Evolutionary conservation across 2,113 vertebrate genomes (phyloP), one percentile per base, ranked within the genome.

Genomic region (Lathamus discolor): DNA sequence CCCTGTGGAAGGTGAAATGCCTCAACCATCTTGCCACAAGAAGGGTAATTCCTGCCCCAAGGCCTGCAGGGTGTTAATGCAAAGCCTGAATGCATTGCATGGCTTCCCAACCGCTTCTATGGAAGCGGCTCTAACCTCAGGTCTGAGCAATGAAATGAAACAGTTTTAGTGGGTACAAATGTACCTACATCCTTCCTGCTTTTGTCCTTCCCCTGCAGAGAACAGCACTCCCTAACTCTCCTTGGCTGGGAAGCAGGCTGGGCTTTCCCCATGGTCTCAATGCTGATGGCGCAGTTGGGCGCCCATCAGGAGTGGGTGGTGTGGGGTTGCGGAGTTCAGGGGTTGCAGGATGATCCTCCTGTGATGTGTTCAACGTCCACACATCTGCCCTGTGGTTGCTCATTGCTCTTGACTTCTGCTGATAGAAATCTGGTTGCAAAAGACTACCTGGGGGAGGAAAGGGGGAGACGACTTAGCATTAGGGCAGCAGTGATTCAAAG

Each of bases 401-500:
- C 55, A 10, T 9, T 9, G 1, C 82, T 43, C 75, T 90, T 3
- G 1, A 5, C 59, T 79, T 33, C 35, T 66, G 82, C 85, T 83
- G 93, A 92, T 95, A 93, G 91, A 94, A 95, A 91, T 84, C 95
- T 54, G 80, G 33, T 84, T 57, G 77, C 70, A 85, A 46, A 69
- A 95, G 72, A 35, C 1, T 12, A 48, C 90, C 80, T 1, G 15
- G n/a, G 55, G 76, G 52, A 39, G 22, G 43, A 55, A 43, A 28
- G 55, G 68, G 49, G 74, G 43, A 41, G 57, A 59, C 9, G 9
- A 48, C 83, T 88, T 79, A 64, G 41, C 2, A 3, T 83, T 91
- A 76, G 92, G 86, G 68, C 74, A 91, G 81, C 67, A 76, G 18
- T 92, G 95, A 94, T 94, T 96, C 96, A 96, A 67, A 91, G 91